These are phyloP conservation scores for Autographa pulchrina DNA, from an alignment of 2,888 invertebrate species.

Conservation along the genomic window DNA sequence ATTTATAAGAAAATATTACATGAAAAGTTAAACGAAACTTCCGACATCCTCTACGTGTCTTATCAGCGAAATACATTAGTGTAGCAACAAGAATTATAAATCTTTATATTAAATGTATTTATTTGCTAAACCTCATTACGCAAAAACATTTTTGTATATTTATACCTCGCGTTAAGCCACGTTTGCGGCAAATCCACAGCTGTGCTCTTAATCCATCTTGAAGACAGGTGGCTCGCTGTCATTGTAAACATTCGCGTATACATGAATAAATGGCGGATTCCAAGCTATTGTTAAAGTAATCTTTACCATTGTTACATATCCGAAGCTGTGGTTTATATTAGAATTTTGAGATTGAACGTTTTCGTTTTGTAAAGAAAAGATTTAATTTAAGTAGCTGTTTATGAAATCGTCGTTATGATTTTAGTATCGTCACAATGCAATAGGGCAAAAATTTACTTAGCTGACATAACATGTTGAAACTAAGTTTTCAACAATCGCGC, in stretches of 20 bases:
- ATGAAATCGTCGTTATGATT: background rate
- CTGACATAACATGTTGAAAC: too few species aligned
- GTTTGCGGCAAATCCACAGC: background rate
- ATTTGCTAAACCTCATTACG: background rate
- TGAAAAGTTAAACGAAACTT: too few species aligned
- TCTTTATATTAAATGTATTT: background rate
- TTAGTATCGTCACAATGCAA: background rate
- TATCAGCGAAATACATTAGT: too few species aligned
- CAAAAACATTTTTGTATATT: background rate
- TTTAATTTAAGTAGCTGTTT: background rate
- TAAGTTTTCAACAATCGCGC: too few species aligned
- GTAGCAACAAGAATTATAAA: background rate
- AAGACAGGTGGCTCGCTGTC: constrained; percentile 6
- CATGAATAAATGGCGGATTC: constrained; percentile 3
- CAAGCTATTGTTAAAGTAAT: background rate
- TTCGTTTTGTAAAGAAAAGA: background rate
- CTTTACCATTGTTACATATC: background rate
- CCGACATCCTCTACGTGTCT: too few species aligned
- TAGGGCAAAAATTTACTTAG: too few species aligned
- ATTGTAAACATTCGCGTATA: background rate
- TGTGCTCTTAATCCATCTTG: constrained; percentile 1
- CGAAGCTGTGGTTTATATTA: background rate
- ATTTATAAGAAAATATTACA: too few species aligned
- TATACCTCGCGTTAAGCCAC: background rate
- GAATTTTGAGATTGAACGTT: background rate